phyloP scores from a whole-genome alignment of 2,113 vertebrate species.

The Callaeas wilsoni region DNA sequence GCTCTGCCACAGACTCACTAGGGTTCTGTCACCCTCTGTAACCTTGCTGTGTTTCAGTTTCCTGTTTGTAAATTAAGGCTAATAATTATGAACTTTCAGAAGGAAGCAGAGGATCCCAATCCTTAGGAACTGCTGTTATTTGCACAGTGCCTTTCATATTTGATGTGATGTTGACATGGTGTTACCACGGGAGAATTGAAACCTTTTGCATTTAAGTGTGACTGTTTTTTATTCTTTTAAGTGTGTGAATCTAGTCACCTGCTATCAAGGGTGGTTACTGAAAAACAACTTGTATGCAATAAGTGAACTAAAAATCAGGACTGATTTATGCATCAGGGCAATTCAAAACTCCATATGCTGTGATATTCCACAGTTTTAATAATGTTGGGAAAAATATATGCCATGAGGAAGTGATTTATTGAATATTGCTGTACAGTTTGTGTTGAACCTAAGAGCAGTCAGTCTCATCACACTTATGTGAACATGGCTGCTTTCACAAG shows the following conservation, averaged over 20 bases:
- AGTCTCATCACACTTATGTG: background rate
- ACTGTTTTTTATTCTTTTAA: background rate
- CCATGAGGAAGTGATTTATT: background rate
- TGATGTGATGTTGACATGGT: background rate
- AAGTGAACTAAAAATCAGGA: background rate
- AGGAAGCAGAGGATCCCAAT: background rate
- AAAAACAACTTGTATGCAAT: background rate
- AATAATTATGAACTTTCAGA: background rate
- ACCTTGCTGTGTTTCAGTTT: background rate
- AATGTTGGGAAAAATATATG: background rate
- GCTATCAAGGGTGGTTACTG: background rate
- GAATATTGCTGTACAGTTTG: background rate
- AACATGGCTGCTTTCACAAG: background rate
- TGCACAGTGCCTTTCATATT: background rate
- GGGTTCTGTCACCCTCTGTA: background rate
- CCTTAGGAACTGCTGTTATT: background rate
- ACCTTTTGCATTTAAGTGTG: background rate
- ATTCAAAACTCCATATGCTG: background rate
- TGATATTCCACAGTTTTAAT: background rate
- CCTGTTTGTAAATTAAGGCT: background rate
- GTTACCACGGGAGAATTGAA: background rate
- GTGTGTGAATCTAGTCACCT: background rate
- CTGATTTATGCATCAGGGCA: background rate
- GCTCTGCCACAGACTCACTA: accelerated
- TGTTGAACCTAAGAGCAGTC: background rate